A percentile compares a stretch with the other conserved stretches of the same genome.
These are phyloP conservation scores for Drosophila insularis DNA, from an alignment of 1,140 invertebrate genomes.

Conservation along the genomic window DNA sequence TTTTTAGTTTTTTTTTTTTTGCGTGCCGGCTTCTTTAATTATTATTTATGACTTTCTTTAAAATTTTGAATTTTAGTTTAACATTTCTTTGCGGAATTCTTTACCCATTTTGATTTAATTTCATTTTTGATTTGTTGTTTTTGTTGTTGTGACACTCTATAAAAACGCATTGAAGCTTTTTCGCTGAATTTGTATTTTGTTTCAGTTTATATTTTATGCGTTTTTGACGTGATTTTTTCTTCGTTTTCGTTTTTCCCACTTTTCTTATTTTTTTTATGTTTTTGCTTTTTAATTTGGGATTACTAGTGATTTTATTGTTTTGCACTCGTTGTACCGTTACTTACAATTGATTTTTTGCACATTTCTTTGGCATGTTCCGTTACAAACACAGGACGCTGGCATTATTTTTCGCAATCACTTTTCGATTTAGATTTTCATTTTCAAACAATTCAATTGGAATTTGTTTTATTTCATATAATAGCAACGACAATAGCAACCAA, in stretches of 20 bases:
- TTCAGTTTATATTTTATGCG: constrained; percentile 19
- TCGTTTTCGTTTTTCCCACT: not conserved
- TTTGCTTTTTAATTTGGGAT: not conserved
- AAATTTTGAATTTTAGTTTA: constrained; percentile 2
- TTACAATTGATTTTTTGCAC: constrained; percentile 76
- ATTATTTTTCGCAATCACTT: constrained; percentile 31
- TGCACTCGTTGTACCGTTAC: constrained; percentile 32
- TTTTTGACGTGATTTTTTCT: constrained; percentile 4
- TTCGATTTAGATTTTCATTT: not conserved
- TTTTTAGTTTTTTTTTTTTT: not conserved
- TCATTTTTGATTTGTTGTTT: constrained; percentile 28
- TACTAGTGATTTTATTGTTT: constrained; percentile 2
- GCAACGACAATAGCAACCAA: constrained; percentile 14
- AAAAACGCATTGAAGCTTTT: constrained; percentile 20
- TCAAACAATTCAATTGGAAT: constrained; percentile 35
- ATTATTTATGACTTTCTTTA: constrained; percentile 21
- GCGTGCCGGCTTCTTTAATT: not conserved
- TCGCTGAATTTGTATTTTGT: constrained; percentile 18
- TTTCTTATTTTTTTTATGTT: not conserved
- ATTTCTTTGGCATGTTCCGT: constrained; percentile 42
- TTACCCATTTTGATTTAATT: constrained; percentile 17
- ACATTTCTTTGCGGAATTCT: not conserved
- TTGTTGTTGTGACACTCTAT: constrained; percentile 10
- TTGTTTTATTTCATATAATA: constrained; percentile 28
- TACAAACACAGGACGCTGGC: constrained; percentile 37